phyloP scores from a whole-genome alignment of 2,888 invertebrate species.

The Oscheius onirici region DNA sequence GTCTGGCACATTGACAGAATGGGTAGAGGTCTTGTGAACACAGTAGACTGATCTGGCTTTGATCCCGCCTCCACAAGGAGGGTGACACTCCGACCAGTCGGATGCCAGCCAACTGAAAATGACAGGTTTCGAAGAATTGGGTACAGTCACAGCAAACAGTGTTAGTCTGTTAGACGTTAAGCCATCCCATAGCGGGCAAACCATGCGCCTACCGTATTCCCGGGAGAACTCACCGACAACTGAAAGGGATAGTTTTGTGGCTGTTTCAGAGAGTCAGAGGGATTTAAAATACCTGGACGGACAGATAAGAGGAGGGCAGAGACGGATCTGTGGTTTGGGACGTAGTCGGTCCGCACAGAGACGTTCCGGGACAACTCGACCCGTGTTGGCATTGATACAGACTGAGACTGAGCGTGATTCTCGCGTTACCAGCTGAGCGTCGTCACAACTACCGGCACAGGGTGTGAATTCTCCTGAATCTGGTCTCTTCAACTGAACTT shows the following conservation, averaged over 20 bases:
- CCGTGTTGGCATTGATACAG: constrained; percentile 60
- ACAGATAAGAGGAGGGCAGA: constrained; percentile 63
- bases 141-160: constrained; percentile 13
- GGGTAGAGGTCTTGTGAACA: constrained; percentile 63
- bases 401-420: constrained; percentile 56
- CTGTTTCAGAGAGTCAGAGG: constrained; percentile 53
- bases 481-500: too few species aligned
- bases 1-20: constrained; percentile 50
- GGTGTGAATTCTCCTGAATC: constrained; percentile 51
- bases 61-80: constrained; percentile 88
- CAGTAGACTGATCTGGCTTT: constrained; percentile 89
- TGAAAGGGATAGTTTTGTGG: constrained; percentile 28
- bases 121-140: not conserved
- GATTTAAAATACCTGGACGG: constrained; percentile 64
- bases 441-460: constrained; percentile 46
- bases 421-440: constrained; percentile 38
- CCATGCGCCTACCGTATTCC: constrained; percentile 31
- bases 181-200: constrained; percentile 31
- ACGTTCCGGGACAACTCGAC: constrained; percentile 66
- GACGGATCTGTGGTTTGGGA: constrained; percentile 55
- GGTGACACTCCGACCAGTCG: constrained; percentile 91
- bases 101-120: constrained; percentile 85
- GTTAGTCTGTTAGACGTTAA: constrained; percentile 17
- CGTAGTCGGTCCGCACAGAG: constrained; percentile 64
- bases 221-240: constrained; percentile 38